Evolutionary conservation across 2,888 invertebrate genomes (phyloP).

Genomic region (Petrolisthes manimaculis): DNA sequence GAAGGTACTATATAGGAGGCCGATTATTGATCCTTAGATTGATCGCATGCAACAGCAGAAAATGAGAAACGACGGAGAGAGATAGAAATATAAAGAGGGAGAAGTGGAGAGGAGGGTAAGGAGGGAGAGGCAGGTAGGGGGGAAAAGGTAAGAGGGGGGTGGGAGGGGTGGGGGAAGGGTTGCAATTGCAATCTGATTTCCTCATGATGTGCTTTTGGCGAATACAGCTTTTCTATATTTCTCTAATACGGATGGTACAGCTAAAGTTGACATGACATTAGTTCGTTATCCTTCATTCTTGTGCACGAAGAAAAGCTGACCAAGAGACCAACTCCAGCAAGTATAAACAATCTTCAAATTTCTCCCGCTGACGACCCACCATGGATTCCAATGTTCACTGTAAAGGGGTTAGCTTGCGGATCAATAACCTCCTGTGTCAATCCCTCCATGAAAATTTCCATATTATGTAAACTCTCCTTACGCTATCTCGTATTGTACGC

Average conservation of each 20-base stretch:
- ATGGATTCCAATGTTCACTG: constrained; percentile 50
- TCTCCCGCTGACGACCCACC: constrained; percentile 40
- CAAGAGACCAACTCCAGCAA: background rate
- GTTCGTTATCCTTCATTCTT: background rate
- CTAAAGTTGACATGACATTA: background rate
- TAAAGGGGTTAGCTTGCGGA: constrained; percentile 54
- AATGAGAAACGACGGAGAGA: background rate
- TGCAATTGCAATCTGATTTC: constrained; percentile 46
- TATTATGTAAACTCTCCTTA: background rate
- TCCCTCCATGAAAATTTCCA: background rate
- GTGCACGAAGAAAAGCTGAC: background rate
- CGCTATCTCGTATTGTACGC: background rate
- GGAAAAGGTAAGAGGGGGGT: background rate
- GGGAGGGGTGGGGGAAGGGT: constrained; percentile 15
- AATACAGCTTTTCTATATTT: background rate
- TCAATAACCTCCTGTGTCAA: constrained; percentile 49
- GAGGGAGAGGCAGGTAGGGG: background rate
- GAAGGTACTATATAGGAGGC: background rate
- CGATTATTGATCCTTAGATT: too few species aligned
- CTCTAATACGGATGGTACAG: background rate
- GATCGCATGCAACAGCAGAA: too few species aligned
- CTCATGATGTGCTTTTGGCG: background rate
- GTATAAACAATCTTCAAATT: constrained; percentile 28
- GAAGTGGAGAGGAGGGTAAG: background rate
- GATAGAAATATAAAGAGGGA: background rate